A percentile compares a stretch with the other conserved stretches of the same genome.
These are phyloP conservation scores for Brachionus plicatilis DNA, from an alignment of 1,140 invertebrate species.

Conservation along the genomic window DNA sequence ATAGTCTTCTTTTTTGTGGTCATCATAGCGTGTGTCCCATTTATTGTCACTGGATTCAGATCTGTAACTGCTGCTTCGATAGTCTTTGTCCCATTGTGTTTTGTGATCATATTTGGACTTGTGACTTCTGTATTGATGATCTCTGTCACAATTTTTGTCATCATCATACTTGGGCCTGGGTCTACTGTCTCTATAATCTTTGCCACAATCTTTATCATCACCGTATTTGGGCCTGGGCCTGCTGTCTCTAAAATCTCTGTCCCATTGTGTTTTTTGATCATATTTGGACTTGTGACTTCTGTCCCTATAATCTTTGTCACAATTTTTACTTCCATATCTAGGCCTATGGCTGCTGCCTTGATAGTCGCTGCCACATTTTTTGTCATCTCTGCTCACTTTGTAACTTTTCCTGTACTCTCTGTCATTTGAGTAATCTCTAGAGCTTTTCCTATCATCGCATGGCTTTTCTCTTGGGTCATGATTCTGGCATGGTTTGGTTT, in stretches of 20 bases:
- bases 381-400: background rate
- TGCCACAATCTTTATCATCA: background rate
- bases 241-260: no score
- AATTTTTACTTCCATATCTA: no score
- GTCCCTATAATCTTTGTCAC: no score
- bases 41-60: background rate
- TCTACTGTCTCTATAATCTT: no score
- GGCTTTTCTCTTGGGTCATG: background rate
- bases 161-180: no score
- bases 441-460: background rate
- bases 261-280: no score
- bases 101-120: background rate
- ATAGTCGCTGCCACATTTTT: background rate
- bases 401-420: background rate
- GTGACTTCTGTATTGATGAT: no score
- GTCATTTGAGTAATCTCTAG: background rate
- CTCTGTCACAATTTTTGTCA: no score
- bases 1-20: background rate
- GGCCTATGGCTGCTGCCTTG: no score
- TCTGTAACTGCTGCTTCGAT: background rate
- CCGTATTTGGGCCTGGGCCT: background rate
- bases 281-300: no score
- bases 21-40: background rate
- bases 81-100: background rate
- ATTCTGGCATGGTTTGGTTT: background rate